Conservation (phyloP, 2,888 invertebrate genomes). For the Galeruca laticollis region DNA sequence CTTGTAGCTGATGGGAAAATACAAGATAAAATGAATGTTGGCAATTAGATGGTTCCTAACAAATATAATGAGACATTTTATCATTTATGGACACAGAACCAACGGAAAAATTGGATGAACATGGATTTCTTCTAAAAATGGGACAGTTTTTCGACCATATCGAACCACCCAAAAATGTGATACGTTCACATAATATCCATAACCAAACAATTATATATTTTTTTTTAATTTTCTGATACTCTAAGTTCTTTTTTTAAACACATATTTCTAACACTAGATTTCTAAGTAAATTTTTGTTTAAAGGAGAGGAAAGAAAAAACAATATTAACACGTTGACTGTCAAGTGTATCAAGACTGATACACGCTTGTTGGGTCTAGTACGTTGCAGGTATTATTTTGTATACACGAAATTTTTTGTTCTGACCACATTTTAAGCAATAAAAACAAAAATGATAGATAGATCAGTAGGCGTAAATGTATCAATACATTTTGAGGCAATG, state of each 20-base stretch:
- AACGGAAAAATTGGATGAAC: constrained; percentile 59
- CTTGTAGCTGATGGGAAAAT: too few relatives aligned
- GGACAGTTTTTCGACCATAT: constrained; percentile 18
- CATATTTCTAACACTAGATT: constrained; percentile 14
- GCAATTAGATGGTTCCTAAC: constrained; percentile 18
- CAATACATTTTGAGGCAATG: too few relatives aligned
- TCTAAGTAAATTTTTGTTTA: neutral
- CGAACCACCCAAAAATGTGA: constrained; percentile 21
- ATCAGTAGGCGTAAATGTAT: too few relatives aligned
- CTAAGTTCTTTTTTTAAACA: constrained; percentile 16
- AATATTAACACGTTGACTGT: too few relatives aligned
- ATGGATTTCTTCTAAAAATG: constrained; percentile 37
- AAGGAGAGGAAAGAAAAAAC: neutral
- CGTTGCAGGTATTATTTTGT: too few relatives aligned
- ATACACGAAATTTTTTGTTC: too few relatives aligned
- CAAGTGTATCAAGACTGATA: too few relatives aligned
- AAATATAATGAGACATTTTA: constrained; percentile 39
- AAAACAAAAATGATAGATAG: too few relatives aligned
- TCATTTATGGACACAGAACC: constrained; percentile 63
- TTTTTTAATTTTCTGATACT: constrained; percentile 4
- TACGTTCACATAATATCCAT: constrained; percentile 2
- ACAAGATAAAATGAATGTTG: neutral
- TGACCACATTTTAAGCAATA: too few relatives aligned
- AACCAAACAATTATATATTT: constrained; percentile 18
- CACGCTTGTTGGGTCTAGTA: too few relatives aligned